Percentiles rank a stretch among this genome's conserved stretches.
These are phyloP conservation scores for Aotus griseimembra DNA, from an alignment of 2,797 vertebrate genomes.

Conservation along the genomic window DNA sequence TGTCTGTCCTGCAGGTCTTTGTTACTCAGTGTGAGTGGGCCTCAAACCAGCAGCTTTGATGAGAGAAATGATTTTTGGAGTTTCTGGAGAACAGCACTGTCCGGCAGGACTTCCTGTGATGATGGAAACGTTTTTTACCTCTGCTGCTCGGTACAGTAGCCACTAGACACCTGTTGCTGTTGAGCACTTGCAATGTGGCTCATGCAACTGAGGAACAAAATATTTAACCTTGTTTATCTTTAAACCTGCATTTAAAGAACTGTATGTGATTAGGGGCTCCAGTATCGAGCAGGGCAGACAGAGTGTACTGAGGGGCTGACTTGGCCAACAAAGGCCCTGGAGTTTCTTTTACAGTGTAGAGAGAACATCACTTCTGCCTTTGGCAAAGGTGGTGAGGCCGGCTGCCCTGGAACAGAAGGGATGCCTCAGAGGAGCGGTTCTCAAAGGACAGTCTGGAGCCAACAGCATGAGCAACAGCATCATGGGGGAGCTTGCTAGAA, in stretches of 20 bases:
- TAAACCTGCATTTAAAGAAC: background rate
- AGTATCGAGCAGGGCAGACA: background rate
- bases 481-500: background rate
- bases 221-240: background rate
- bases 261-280: background rate
- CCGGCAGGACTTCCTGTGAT: background rate
- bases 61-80: background rate
- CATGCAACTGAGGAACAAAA: background rate
- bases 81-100: background rate
- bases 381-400: background rate
- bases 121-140: background rate
- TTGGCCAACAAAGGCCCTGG: background rate
- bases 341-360: background rate
- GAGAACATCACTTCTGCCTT: background rate
- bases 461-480: background rate
- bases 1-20: background rate
- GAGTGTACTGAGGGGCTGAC: background rate
- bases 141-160: background rate
- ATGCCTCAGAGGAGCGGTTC: accelerated
- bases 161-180: accelerated
- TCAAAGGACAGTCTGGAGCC: background rate
- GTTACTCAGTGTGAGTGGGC: background rate
- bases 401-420: background rate
- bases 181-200: background rate
- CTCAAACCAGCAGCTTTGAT: background rate